Evolutionary conservation across 2,113 vertebrate genomes (phyloP).

Genomic region (Loxodonta africana): DNA sequence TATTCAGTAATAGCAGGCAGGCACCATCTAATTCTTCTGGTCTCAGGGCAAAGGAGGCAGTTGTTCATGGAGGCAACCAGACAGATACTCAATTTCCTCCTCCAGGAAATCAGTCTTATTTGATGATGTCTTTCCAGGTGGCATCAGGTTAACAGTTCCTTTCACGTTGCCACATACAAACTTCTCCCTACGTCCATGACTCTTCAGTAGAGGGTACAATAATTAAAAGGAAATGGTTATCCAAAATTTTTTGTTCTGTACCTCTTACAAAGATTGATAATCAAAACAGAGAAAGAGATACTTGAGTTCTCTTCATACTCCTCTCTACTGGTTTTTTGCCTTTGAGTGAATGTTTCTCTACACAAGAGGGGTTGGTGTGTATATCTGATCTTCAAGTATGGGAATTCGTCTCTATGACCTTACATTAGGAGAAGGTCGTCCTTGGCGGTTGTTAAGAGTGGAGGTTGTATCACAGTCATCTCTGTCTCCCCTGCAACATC

Average conservation of each 20-base stretch:
- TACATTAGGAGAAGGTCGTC: background rate
- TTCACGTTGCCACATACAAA: background rate
- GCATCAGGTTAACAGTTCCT: background rate
- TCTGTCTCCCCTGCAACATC: background rate
- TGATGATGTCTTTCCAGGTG: background rate
- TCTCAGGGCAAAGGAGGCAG: background rate
- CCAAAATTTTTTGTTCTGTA: background rate
- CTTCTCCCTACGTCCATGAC: background rate
- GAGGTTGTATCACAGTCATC: background rate
- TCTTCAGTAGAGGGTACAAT: background rate
- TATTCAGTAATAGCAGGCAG: background rate
- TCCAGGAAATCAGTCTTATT: background rate
- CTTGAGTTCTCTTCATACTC: background rate
- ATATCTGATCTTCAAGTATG: background rate
- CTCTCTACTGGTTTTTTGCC: background rate
- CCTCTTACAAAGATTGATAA: slow-evolving; percentile 4
- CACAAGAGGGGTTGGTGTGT: background rate
- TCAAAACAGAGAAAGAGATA: background rate
- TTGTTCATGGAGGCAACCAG: background rate
- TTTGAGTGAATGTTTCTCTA: background rate
- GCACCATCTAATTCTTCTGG: background rate
- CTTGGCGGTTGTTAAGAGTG: background rate
- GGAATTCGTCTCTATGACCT: background rate
- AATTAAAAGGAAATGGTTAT: background rate
- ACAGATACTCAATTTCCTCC: background rate